Base-by-base conservation (phyloP, 2,888 invertebrate species). In the Pedicia rivosa region DNA sequence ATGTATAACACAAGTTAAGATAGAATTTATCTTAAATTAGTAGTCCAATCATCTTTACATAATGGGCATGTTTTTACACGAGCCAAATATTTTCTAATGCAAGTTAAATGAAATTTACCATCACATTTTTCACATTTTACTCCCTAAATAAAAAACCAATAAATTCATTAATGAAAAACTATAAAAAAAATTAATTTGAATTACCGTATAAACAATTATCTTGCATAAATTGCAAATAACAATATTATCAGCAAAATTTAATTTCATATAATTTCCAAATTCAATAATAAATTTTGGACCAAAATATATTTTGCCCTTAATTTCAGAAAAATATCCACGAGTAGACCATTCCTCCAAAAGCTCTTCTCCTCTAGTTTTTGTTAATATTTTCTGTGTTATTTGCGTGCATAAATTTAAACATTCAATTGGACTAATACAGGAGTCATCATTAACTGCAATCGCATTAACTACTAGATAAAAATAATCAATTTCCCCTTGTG, bases 81-180 rank as follows among this genome's bases (percentile, higher is more conserved):
- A 12, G 19, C 16, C 12, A 27, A 26, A 35, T 27, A 35, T 28
- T 19, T 35, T 13, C 14, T 17, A 7, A 35, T 27, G 20, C 35
- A 35, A 13, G 12, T 20, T 2, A 7, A n/a, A 28, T 35, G 35
- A 28, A 28, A 28, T 13, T 35, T 13, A 13, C 2, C 13, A 5
- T 35, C 14, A 14, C 35, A 35, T n/a, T 28, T 24, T 12, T n/a
- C 6, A 35, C 35, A 35, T 1, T 9, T 15, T 4, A 20, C 14
- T 2, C 14, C 20, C 29, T 29, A 29, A 29, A 29, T 10, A 8
- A 9, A 13, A 29, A 29, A 16, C 6, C 8, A 20, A 20, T 20
- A 8, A 20, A n/a, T n/a, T n/a, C n/a, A 20, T 6, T 6, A 20
- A 20, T 20, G 8, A 8, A 20, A 6, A 20, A 20, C 20, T 8